Percentiles rank a stretch among this genome's conserved stretches.
phyloP scores from a whole-genome alignment of 2,797 vertebrate species.

The Sebastes itinus region DNA sequence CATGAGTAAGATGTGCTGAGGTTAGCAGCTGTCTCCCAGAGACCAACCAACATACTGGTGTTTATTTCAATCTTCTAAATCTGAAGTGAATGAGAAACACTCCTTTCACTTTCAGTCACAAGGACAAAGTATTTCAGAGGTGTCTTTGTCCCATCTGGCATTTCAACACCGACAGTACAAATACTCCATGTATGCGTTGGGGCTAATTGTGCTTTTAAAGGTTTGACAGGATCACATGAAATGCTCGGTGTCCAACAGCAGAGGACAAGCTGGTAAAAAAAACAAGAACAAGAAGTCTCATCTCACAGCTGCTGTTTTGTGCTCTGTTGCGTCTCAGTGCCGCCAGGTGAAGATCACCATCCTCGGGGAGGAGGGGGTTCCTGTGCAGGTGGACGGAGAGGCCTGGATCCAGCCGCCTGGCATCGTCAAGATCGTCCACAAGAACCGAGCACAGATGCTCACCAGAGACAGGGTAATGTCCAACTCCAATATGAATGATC shows the following conservation, averaged over 20 bases:
- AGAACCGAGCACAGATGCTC: conserved; percentile 96
- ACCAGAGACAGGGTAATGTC: conserved; percentile 91
- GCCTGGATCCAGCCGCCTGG: conserved; percentile 97
- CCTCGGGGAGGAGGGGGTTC: conserved; percentile 95
- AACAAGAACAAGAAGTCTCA: not conserved
- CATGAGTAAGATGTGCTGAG: not conserved
- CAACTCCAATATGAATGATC: not conserved
- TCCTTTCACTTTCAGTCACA: not conserved
- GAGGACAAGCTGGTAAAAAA: not conserved
- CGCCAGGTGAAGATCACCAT: conserved; percentile 98
- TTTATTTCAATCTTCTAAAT: not conserved
- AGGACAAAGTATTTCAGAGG: not conserved
- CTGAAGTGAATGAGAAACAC: not conserved
- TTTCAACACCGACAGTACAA: not conserved
- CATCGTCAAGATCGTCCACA: conserved; percentile 95
- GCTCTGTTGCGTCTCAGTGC: conserved; percentile 81
- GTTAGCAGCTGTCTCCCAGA: not conserved
- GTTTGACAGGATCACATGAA: not conserved
- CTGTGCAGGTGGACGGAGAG: conserved; percentile 97
- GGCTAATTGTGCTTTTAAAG: not conserved
- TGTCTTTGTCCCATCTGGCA: not conserved
- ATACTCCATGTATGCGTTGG: not conserved
- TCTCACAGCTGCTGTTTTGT: conserved; percentile 29
- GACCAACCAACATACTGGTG: not conserved
- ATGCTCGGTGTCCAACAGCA: not conserved